Base-by-base conservation (phyloP, 2,113 vertebrate genomes). In the Hippoglossus stenolepis region DNA sequence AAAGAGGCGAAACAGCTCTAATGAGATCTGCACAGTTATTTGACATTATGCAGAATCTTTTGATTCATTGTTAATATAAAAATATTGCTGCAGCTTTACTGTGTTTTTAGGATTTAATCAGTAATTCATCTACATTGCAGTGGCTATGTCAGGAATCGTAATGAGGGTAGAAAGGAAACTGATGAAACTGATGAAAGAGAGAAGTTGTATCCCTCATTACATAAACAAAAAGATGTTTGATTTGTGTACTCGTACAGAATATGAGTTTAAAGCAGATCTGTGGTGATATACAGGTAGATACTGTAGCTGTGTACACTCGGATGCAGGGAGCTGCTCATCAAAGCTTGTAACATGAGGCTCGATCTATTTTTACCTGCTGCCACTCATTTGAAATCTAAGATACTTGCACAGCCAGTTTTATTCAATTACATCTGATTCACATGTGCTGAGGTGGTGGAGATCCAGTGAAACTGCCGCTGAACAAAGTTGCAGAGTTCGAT, bases 341-440 rank as follows among this genome's bases (percentile, higher is more conserved):
- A 84, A 83, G 76, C 73, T 40, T 28, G 45, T 53, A 56, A 56
- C 43, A 26, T 62, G 51, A 53, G 78, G 73, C 45, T 26, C 40
- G 7, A 79, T 79, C 72, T 70, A 58, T 72, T 69, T 74, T 85
- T 84, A 68, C 63, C 57, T 5, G 47, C 70, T 53, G 58, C 80
- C 73, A 76, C 63, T 85, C 75, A 85, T 57, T 79, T 71, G 64
- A 47, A 87, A 82, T 78, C 45, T 35, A 54, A 79, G 72, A 76
- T 54, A 43, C 26, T 67, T 47, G 56, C 21, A 38, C 49, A 49
- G 51, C 45, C 49, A 70, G n/a, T 73, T 81, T 60, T 40, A 84
- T 70, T 40, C 64, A 21, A 17, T 77, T 35, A 68, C 21, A 73
- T 61, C 70, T 68, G 21, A 17, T 56, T 51, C 54, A 28, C 18